Conservation (phyloP, 2,113 vertebrate genomes). For the Datnioides undecimradiatus region DNA sequence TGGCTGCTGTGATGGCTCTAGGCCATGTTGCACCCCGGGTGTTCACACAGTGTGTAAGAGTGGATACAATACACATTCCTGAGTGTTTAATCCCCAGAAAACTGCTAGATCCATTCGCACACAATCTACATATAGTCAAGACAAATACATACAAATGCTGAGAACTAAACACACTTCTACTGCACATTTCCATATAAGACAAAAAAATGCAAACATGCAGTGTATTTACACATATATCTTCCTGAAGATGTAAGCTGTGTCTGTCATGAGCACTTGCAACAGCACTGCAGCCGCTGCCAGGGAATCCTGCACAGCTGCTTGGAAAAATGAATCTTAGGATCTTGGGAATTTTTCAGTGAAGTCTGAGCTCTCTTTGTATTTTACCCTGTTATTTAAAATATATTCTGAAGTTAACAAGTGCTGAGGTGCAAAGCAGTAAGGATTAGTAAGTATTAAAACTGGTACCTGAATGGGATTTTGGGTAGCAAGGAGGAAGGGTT, state of each 20-base stretch:
- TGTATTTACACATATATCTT: neutral
- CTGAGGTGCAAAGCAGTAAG: slow-evolving; percentile 37
- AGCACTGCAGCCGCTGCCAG: neutral
- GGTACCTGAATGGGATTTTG: slow-evolving; percentile 37
- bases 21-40: slow-evolving; percentile 5
- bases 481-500: slow-evolving; percentile 13
- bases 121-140: neutral
- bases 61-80: slow-evolving; percentile 1
- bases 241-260: neutral
- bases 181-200: neutral
- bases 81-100: neutral
- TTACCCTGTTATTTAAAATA: slow-evolving; percentile 32
- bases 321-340: neutral
- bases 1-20: slow-evolving; percentile 25
- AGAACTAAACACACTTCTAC: neutral
- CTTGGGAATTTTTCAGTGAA: neutral
- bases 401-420: slow-evolving; percentile 46
- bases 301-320: slow-evolving; percentile 6
- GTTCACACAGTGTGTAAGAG: neutral
- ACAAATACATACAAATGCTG: neutral
- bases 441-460: slow-evolving; percentile 37
- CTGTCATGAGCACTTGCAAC: neutral
- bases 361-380: slow-evolving; percentile 10
- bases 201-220: neutral
- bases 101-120: neutral